Percentiles rank a stretch among this genome's conserved stretches.
Conservation (phyloP, 2,113 vertebrate species). For the Sapajus apella region DNA sequence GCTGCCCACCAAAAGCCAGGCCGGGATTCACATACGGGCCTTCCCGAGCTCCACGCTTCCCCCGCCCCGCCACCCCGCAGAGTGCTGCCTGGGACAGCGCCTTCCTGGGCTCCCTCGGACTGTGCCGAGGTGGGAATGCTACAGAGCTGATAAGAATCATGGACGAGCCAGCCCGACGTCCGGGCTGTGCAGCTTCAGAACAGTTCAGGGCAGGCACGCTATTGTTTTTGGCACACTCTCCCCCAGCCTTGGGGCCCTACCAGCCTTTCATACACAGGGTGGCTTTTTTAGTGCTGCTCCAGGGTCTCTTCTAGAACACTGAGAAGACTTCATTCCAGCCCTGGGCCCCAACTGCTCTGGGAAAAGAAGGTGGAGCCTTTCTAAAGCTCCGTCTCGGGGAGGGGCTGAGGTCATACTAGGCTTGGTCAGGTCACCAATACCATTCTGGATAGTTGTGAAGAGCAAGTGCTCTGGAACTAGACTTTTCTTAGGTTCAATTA, state of each 20-base stretch:
- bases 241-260: background rate
- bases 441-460: background rate
- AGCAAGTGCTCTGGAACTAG: background rate
- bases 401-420: background rate
- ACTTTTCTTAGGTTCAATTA: background rate
- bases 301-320: background rate
- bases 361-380: too few species aligned
- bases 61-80: background rate
- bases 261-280: background rate
- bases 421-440: background rate
- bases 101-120: background rate
- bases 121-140: background rate
- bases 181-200: background rate
- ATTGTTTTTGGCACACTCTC: constrained; percentile 38
- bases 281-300: background rate
- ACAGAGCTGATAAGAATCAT: background rate
- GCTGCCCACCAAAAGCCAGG: constrained; percentile 47
- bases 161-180: background rate
- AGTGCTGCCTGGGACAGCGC: background rate
- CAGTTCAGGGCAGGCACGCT: background rate
- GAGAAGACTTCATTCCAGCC: background rate
- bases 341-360: background rate
- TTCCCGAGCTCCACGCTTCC: background rate
- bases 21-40: background rate
- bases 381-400: background rate